Evolutionary conservation across 2,113 vertebrate genomes (phyloP), one percentile per base, ranked within the genome.

Genomic region (Hippocampus abdominalis): DNA sequence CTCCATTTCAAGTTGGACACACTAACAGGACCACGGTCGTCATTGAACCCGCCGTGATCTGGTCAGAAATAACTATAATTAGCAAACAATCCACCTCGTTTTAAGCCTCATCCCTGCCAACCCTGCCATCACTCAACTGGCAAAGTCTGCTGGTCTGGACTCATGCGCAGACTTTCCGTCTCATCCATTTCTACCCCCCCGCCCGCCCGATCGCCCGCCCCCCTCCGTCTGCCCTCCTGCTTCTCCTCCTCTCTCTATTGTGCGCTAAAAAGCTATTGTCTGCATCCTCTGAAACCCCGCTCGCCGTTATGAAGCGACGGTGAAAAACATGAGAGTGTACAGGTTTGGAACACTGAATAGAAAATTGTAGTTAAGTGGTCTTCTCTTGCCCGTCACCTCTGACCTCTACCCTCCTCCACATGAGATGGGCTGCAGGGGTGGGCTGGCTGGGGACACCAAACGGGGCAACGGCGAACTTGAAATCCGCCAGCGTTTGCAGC

Each of bases 331-430:
- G 68, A 86, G 88, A 87, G 89, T 87, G 88, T 93, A 92, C 87
- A 92, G 94, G 93, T 95, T 96, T 96, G 94, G 94, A 92, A 90
- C 87, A 72, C 91, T 98, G 96, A 98, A 97, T 96, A 95, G 95
- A 94, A 96, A 96, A 97, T 98, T 96, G 94, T 94, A 95, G 94
- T 96, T 95, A 94, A 98, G 95, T 96, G 95, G 95, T 93, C 95
- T 96, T 94, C 93, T 94, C 91, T 87, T 88, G 90, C 89, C 90
- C 88, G 89, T 90, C 91, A 93, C 91, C 91, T 89, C 86, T 89
- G 77, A 18, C 90, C 93, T 92, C 91, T 92, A 86, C 88, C 92
- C 90, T 92, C 85, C 87, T 90, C 89, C 87, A 88, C 90, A 86
- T 83, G 87, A 91, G 90, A 89, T 89, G 90, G 89, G 89, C 88